Evolutionary conservation across 2,797 vertebrate genomes (phyloP).

Genomic region (Novumbra hubbsi): DNA sequence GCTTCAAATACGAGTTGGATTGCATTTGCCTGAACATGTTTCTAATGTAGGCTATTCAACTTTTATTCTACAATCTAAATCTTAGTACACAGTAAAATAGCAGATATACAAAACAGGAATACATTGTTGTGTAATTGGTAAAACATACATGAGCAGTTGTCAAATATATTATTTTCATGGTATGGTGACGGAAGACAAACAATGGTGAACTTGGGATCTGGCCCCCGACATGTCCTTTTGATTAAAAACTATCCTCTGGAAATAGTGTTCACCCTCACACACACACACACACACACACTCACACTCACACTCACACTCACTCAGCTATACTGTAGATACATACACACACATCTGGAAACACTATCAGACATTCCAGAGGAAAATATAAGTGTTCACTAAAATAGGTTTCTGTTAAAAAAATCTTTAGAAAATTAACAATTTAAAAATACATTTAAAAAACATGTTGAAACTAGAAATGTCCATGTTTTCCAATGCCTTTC

Average conservation of each 20-base stretch:
- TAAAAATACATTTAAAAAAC: conserved; percentile 71
- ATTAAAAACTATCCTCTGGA: conserved; percentile 46
- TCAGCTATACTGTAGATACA: conserved; percentile 8
- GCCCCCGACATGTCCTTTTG: conserved; percentile 42
- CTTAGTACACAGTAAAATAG: conserved; percentile 39
- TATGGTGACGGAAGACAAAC: conserved; percentile 39
- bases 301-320: conserved; percentile 24
- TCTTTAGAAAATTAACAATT: conserved; percentile 62
- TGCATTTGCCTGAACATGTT: conserved; percentile 16
- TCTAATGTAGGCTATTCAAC: conserved; percentile 34
- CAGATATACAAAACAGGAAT: conserved; percentile 53
- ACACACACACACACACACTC: conserved; percentile 26
- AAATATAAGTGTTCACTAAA: conserved; percentile 53
- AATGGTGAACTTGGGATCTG: conserved; percentile 20
- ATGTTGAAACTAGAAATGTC: conserved; percentile 54
- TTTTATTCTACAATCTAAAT: conserved; percentile 37
- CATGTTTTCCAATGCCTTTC: conserved; percentile 34
- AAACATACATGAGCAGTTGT: conserved; percentile 49
- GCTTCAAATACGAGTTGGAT: conserved; percentile 27
- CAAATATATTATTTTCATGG: conserved; percentile 54
- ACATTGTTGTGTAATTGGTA: conserved; percentile 45
- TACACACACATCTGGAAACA: conserved; percentile 41
- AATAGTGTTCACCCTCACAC: conserved; percentile 28
- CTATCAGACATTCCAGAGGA: conserved; percentile 32
- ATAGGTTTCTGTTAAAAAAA: conserved; percentile 50